Evolutionary conservation across 2,888 invertebrate genomes (phyloP), one percentile per base, ranked within the genome.

Genomic region (Sesia bembeciformis): DNA sequence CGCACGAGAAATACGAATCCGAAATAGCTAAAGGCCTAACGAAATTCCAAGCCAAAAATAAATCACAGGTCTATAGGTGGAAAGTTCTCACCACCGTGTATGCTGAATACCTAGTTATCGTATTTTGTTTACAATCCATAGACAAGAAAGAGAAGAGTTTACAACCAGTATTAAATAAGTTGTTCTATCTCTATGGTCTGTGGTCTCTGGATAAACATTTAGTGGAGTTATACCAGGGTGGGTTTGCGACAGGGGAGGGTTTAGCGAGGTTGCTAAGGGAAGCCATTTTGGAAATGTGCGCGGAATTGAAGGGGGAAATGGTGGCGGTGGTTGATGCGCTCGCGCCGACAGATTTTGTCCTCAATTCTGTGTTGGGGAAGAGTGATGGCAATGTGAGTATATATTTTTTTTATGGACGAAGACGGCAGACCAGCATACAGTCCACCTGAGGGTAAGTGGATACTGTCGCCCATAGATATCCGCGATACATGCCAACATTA

Each of bases 301-400:
- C 72, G 0, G 89, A 91, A 8, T 68, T 97, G n/a, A 95, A 95
- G 79, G 90, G 92, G 5, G 94, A 96, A 46, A 91, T 94, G 0
- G 93, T 97, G 0, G 84, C 93, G 2, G 91, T 97, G 3, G 95
- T 94, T 3, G 98, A 98, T 76, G 94, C 94, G 40, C 89, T 98
- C 40, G 95, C 97, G 3, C 97, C 97, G 1, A 95, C 97, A 0
- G 98, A 98, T 84, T 97, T 95, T 75, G 93, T 97, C 42, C 87
- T 98, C 7, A 95, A 97, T 81, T 97, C 97, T 0, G 94, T 95
- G 42, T 90, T 98, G 23, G 98, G 96, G 53, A 92, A 90, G 70
- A 93, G 96, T 40, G 95, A 97, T 87, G 98, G 98, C 60, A 91
- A 93, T 87, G 95, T 95, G 68, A 80, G 80, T 69, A 42, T 7